Evolutionary conservation across 2,888 invertebrate genomes (phyloP), one percentile per base, ranked within the genome.

Genomic region (Oligia fasciuncula): DNA sequence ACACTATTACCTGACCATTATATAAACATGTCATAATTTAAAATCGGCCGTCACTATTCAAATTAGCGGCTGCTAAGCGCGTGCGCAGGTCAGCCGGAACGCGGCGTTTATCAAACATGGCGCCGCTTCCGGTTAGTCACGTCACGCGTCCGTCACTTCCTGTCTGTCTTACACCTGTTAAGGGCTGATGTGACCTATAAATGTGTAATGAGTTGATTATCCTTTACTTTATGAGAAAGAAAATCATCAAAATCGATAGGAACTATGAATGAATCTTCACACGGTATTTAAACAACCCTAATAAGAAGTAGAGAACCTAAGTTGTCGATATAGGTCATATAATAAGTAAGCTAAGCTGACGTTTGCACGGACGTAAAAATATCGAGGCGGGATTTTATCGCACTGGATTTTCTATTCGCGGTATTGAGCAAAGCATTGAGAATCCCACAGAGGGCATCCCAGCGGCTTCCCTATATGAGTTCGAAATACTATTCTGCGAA

Each of bases 31-130:
- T 81, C 72, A 81, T 84, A 79, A 87, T 85, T 84, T 82, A 70
- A 84, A 83, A 81, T 82, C 81, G 76, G 43, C 81, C 79, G 80
- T 76, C 89, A 80, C 78, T 82, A 87, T 87, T 84, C 81, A 89
- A 90, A 91, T 92, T 90, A 92, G 90, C 80, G 85, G 87, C 90
- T 88, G 88, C 85, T 87, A 90, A 91, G 94, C 94, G 94, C 93
- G 91, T 91, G 92, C 94, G 93, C 92, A 83, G 86, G 69, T 83
- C 72, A 2, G 40, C 51, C 93, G 94, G 93, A 94, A 93, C 93
- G 90, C 88, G 92, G 89, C 93, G 91, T 92, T 93, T 93, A 92
- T 93, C 93, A 92, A 94, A 95, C 93, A 95, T 94, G 94, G 94
- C 93, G 93, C 90, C 92, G 91, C 87, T 93, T 94, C 95, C 95